Percentiles rank a stretch among this genome's conserved stretches.
phyloP scores from a whole-genome alignment of 2,113 vertebrate genomes.

The Tretioscincus oriximinensis region DNA sequence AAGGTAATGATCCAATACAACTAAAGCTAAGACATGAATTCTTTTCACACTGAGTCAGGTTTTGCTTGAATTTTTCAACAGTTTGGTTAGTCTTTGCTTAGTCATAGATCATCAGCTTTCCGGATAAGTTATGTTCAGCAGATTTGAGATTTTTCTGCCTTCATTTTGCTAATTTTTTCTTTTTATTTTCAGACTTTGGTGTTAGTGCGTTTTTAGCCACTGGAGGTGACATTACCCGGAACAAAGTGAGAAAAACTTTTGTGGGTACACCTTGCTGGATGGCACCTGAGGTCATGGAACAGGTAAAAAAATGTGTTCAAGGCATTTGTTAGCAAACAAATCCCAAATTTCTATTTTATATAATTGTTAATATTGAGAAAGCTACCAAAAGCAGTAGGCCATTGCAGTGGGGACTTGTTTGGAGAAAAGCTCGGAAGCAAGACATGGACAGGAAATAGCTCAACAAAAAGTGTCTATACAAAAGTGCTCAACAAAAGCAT shows the following conservation, averaged over 20 bases:
- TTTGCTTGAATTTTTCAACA: neutral
- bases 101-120: neutral
- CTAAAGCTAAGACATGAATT: neutral
- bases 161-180: constrained; percentile 40
- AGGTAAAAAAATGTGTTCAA: constrained; percentile 71
- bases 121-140: accelerated
- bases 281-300: constrained; percentile 98
- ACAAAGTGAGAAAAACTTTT: constrained; percentile 97
- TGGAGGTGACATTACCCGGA: constrained; percentile 95
- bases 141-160: neutral
- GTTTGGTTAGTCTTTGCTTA: neutral
- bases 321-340: too few species aligned
- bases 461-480: too few species aligned
- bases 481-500: too few species aligned
- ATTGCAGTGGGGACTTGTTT: too few species aligned
- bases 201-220: constrained; percentile 97
- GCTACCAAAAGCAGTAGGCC: too few species aligned
- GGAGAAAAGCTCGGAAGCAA: too few species aligned
- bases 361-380: too few species aligned
- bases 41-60: neutral
- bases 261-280: constrained; percentile 98
- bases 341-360: too few species aligned
- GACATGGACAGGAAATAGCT: too few species aligned
- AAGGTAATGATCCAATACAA: neutral
- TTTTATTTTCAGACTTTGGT: constrained; percentile 85